These are phyloP conservation scores for Chrysolina americana DNA, from an alignment of 2,888 invertebrate species.

Conservation along the genomic window DNA sequence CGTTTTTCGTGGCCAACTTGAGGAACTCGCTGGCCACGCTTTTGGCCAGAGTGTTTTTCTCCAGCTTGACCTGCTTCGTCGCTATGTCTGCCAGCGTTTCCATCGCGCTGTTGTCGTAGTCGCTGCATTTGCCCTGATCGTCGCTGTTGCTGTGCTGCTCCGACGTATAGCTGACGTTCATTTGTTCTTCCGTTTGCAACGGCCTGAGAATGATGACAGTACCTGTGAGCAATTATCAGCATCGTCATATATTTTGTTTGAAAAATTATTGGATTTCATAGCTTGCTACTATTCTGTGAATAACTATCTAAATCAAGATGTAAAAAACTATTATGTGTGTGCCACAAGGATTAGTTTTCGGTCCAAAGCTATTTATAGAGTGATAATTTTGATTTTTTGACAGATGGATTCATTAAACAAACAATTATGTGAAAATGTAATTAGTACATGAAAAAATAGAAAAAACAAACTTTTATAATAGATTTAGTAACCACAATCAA, in stretches of 20 bases:
- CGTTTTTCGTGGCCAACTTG: conserved; percentile 73
- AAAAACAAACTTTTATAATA: too few species aligned
- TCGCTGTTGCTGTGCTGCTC: conserved; percentile 41
- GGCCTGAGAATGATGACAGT: conserved; percentile 46
- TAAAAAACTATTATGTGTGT: too few species aligned
- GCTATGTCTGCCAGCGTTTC: conserved; percentile 69
- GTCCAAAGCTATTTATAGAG: too few species aligned
- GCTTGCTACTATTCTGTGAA: too few species aligned
- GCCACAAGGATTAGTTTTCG: too few species aligned
- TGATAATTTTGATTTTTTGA: too few species aligned
- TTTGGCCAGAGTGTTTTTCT: conserved; percentile 73
- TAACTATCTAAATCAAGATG: too few species aligned
- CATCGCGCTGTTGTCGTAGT: conserved; percentile 69
- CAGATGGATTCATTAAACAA: too few species aligned
- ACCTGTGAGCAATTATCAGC: conserved; percentile 14
- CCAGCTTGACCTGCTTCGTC: conserved; percentile 67
- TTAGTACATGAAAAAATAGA: too few species aligned
- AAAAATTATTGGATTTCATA: too few species aligned
- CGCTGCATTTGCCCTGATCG: conserved; percentile 45
- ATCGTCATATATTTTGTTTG: background rate
- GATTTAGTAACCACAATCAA: too few species aligned
- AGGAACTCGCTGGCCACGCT: conserved; percentile 78
- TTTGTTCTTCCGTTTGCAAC: conserved; percentile 35
- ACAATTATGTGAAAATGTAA: too few species aligned
- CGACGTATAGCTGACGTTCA: conserved; percentile 25